A percentile compares a stretch with the other conserved stretches of the same genome.
phyloP scores from a whole-genome alignment of 2,888 invertebrate species.

The Morpho achilles region DNA sequence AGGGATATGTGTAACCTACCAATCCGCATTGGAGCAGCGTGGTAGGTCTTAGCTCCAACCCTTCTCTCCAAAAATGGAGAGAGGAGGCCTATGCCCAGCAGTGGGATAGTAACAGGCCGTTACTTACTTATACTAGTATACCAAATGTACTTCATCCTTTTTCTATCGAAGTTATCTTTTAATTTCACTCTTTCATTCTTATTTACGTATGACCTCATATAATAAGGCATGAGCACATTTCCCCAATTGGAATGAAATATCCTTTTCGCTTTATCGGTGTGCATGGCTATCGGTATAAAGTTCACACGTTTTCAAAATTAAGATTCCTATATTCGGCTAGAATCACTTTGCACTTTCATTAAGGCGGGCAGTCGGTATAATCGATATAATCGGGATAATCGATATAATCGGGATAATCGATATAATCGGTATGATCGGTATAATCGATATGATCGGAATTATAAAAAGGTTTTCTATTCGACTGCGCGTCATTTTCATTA shows the following conservation, averaged over 20 bases:
- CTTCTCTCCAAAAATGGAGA: too few relatives aligned
- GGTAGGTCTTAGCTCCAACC: too few relatives aligned
- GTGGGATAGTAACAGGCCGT: too few relatives aligned
- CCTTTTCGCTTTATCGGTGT: slow-evolving; percentile 61
- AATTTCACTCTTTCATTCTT: slow-evolving; percentile 42
- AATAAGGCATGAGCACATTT: slow-evolving; percentile 61
- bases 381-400: too few relatives aligned
- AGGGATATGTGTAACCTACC: too few relatives aligned
- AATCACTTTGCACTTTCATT: slow-evolving; percentile 58
- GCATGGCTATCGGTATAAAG: slow-evolving; percentile 66
- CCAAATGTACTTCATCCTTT: slow-evolving; percentile 42
- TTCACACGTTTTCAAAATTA: slow-evolving; percentile 49
- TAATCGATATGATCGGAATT: neutral
- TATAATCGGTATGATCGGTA: too few relatives aligned
- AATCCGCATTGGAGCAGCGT: too few relatives aligned
- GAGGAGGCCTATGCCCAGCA: too few relatives aligned
- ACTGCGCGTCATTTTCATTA: slow-evolving; percentile 60
- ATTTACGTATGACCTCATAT: slow-evolving; percentile 65
- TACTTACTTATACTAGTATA: slow-evolving; percentile 6
- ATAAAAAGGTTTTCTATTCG: slow-evolving; percentile 35
- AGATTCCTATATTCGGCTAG: slow-evolving; percentile 46
- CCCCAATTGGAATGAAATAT: slow-evolving; percentile 38
- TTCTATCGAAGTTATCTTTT: slow-evolving; percentile 44
- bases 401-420: too few relatives aligned
- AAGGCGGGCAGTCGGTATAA: slow-evolving; percentile 58